Evolutionary conservation across 2,888 invertebrate species (phyloP), one percentile per base, ranked within the genome.

Genomic region (Hermaeophaga mercurialis): DNA sequence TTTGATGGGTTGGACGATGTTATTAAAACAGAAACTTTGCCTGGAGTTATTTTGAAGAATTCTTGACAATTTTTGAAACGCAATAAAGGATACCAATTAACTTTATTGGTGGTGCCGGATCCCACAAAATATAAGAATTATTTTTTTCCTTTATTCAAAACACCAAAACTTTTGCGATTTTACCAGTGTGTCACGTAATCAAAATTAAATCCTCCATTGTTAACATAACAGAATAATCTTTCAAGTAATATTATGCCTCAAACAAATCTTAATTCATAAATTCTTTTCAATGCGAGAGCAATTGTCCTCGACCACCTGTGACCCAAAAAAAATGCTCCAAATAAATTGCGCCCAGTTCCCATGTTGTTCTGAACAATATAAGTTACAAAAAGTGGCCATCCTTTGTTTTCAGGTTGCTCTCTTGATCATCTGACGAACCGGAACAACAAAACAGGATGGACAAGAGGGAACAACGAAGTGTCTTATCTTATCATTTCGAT

Each of bases 361-460:
- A 62, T 58, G 62, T 58, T 60, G 52, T 28, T 47, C 22, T 7
- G 53, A 47, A 62, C 60, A 62, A 62, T 60, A 39, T 47, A 45
- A 50, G 47, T 60, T 54, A 56, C 60, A 62, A 62, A 62, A 62
- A 62, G 59, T 62, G 56, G 62, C 47, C 60, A 52, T 56, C 52
- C 44, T 62, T 62, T 62, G 62, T 62, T 58, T 58, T 58, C 48
- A 26, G 58, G 58, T 54, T 59, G 57, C 56, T 62, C 53, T 56
- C 58, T 58, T 59, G 46, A 53, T 52, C 58, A 55, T 38, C 43
- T 45, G 60, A 56, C 22, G 54, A 56, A 54, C 59, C 53, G 59
- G 44, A 50, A 58, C 55, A 52, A 50, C 41, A 54, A 47, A 41
- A 55, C 41, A 58, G 54, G 53, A 49, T 54, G 58, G 54, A 54